A percentile compares a stretch with the other conserved stretches of the same genome.
These are phyloP conservation scores for Daphoenositta chrysoptera DNA, from an alignment of 2,113 vertebrate species.

Conservation along the genomic window DNA sequence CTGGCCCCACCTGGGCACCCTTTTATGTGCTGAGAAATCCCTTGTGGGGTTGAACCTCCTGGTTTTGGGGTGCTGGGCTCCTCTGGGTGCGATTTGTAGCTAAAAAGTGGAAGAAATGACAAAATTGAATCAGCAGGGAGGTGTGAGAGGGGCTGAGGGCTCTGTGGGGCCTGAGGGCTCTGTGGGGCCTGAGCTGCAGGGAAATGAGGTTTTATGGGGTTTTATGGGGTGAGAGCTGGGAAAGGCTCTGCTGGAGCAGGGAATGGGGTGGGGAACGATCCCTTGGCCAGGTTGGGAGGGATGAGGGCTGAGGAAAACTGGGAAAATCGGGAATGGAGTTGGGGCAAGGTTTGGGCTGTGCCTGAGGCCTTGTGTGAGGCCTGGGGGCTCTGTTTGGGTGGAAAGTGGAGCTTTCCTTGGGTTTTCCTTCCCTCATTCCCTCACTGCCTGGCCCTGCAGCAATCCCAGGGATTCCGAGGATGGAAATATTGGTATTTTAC, in stretches of 20 bases:
- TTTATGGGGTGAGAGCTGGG: background rate
- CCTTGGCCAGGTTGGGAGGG: background rate
- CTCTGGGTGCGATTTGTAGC: background rate
- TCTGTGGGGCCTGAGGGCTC: too few species aligned
- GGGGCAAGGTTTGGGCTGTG: background rate
- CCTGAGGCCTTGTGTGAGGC: background rate
- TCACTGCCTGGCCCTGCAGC: background rate
- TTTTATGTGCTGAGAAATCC: background rate
- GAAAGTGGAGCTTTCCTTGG: background rate
- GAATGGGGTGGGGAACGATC: background rate
- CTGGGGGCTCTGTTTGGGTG: background rate
- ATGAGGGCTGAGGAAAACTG: background rate
- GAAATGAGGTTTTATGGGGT: background rate
- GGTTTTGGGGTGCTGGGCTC: background rate
- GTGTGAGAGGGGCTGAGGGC: fast-evolving
- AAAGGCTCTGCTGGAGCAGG: background rate
- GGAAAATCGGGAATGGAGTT: background rate
- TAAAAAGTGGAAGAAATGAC: fast-evolving
- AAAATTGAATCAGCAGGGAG: fast-evolving
- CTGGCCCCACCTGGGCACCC: background rate
- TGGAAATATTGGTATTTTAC: background rate
- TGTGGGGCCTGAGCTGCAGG: background rate
- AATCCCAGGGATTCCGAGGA: background rate
- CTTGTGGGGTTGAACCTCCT: background rate
- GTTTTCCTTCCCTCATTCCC: background rate